Conservation (phyloP, 1,140 invertebrate genomes). For the Adelges cooleyi region DNA sequence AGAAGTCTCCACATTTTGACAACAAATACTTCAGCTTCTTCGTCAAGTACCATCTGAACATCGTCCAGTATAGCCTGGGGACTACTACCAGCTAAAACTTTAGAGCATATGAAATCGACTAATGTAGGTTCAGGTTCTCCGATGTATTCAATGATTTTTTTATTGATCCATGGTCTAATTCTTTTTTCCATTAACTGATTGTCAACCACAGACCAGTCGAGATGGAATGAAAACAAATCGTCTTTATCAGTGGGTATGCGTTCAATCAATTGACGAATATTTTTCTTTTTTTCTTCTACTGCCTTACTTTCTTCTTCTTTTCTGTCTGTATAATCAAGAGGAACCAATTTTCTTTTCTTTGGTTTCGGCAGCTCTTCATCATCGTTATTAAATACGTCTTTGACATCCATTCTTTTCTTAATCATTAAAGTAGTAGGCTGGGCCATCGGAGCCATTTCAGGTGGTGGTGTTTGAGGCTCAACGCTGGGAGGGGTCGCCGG, state of each 20-base stretch:
- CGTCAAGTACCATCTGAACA: conserved; percentile 98
- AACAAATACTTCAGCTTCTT: conserved; percentile 98
- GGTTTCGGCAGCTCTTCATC: conserved; percentile 50
- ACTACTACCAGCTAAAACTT: conserved; percentile 82
- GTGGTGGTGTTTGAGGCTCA: conserved; percentile 26
- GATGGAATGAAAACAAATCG: conserved; percentile 82
- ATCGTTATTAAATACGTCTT: conserved; percentile 83
- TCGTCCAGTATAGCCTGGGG: conserved; percentile 92
- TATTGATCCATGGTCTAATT: conserved; percentile 98
- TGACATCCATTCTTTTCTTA: conserved; percentile 68
- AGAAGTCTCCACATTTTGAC: conserved; percentile 99
- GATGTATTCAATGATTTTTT: conserved; percentile 99
- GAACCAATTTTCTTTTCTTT: conserved; percentile 68
- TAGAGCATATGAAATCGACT: conserved; percentile 97
- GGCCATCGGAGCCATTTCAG: conserved; percentile 4
- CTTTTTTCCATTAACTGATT: conserved; percentile 88
- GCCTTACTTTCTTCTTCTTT: conserved; percentile 55
- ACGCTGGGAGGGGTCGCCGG: conserved; percentile 9
- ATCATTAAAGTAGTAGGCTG: conserved; percentile 37
- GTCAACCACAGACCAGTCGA: conserved; percentile 84
- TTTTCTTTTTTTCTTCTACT: conserved; percentile 88
- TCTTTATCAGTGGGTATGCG: conserved; percentile 96
- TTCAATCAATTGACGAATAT: conserved; percentile 94
- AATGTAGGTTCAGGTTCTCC: conserved; percentile 97
- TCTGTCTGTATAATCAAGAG: conserved; percentile 60